Evolutionary conservation across 1,140 invertebrate genomes (phyloP).

Genomic region (Mercenaria mercenaria): DNA sequence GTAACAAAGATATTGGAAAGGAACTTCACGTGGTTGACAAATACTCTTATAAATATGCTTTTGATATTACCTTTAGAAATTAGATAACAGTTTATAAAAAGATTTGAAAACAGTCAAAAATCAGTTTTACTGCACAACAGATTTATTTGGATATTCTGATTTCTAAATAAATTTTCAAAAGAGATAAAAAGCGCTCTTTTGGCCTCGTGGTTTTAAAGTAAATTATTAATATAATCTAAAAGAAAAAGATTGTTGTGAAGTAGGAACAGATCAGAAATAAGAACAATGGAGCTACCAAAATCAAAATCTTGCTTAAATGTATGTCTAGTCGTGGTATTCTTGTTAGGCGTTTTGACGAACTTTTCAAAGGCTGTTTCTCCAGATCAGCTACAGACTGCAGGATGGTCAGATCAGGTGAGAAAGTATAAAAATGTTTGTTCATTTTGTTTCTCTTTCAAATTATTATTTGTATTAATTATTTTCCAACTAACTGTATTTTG

Average conservation of each 20-base stretch:
- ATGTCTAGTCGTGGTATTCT: not conserved
- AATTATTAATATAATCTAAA: not conserved
- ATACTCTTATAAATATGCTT: not conserved
- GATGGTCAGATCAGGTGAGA: slow-evolving; percentile 12
- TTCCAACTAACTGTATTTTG: no score
- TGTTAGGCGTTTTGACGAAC: slow-evolving; percentile 16
- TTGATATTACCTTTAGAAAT: not conserved
- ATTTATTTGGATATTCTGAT: no score
- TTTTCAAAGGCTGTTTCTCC: slow-evolving; percentile 15
- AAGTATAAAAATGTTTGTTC: not conserved
- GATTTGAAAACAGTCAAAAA: not conserved
- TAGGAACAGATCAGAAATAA: not conserved
- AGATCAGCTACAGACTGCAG: not conserved
- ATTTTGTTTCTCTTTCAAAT: not conserved
- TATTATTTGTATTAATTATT: no score
- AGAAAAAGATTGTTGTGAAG: not conserved
- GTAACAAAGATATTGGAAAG: slow-evolving; percentile 1
- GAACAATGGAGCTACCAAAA: not conserved
- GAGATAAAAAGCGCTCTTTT: not conserved
- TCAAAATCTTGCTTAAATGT: not conserved
- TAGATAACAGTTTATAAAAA: not conserved
- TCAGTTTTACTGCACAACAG: not conserved
- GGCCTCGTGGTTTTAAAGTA: not conserved
- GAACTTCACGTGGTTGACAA: not conserved
- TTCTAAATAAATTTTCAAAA: not conserved